phyloP scores from a whole-genome alignment of 2,797 vertebrate species.

The Otolemur crassicaudatus region DNA sequence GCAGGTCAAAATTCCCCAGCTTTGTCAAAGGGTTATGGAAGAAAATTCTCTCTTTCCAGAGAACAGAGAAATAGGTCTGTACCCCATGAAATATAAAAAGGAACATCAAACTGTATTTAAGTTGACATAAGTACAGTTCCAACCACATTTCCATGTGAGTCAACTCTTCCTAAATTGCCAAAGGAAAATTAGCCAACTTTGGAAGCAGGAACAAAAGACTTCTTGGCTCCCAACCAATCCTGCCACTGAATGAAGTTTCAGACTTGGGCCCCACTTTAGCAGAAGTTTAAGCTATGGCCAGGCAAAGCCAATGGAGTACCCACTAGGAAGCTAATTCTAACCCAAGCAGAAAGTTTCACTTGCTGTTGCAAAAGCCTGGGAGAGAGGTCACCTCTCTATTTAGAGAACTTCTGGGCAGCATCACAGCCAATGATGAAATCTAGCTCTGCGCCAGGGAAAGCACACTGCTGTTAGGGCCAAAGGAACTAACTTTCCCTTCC shows the following conservation, averaged over 20 bases:
- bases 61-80: not conserved
- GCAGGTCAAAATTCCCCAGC: not conserved
- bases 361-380: not conserved
- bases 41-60: not conserved
- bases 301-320: not conserved
- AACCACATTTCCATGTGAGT: constrained; percentile 16
- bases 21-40: rapidly evolving
- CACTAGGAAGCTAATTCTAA: not conserved
- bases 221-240: not conserved
- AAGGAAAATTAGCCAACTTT: constrained; percentile 1
- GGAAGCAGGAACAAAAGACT: not conserved
- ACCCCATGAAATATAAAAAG: not conserved
- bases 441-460: not conserved
- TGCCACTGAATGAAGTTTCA: not conserved
- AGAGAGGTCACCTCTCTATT: not conserved
- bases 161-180: not conserved
- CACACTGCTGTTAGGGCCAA: not conserved
- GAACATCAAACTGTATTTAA: not conserved
- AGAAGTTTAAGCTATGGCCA: not conserved
- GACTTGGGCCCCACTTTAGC: not conserved
- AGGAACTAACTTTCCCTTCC: not conserved
- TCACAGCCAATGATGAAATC: not conserved
- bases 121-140: not conserved
- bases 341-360: not conserved
- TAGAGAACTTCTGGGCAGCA: not conserved